Conservation (phyloP, 2,113 vertebrate species). For the Cephalopholis sonnerati region DNA sequence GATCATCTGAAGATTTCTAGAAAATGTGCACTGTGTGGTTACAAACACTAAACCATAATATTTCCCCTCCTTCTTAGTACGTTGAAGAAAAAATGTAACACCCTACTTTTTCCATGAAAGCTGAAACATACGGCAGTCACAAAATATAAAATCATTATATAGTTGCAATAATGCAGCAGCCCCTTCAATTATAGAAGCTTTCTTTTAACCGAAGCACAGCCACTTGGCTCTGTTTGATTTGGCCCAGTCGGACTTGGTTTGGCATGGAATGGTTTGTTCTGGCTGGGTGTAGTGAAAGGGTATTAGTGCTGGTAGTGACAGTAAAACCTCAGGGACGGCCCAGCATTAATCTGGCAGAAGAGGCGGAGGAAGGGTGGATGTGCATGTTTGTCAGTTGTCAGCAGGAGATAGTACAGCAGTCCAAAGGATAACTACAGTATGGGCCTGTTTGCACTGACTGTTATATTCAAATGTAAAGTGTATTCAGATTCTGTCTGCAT, state of each 20-base stretch:
- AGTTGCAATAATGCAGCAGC: slow-evolving; percentile 16
- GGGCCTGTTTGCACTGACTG: slow-evolving; percentile 17
- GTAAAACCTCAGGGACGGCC: slow-evolving; percentile 67
- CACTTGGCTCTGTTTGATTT: slow-evolving; percentile 63
- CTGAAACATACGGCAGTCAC: not conserved
- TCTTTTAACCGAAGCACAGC: slow-evolving; percentile 35
- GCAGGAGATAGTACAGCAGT: slow-evolving; percentile 37
- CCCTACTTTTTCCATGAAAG: slow-evolving; percentile 18
- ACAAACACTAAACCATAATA: slow-evolving; percentile 8
- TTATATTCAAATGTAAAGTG: not conserved
- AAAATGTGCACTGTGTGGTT: slow-evolving; percentile 20
- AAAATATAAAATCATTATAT: slow-evolving; percentile 15
- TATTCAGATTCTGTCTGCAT: not conserved
- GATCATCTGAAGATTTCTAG: slow-evolving; percentile 62
- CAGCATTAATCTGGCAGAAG: slow-evolving; percentile 66
- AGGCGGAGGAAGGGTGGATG: slow-evolving; percentile 58
- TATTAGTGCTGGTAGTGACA: slow-evolving; percentile 68
- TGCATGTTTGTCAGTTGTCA: slow-evolving; percentile 42
- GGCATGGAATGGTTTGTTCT: slow-evolving; percentile 67
- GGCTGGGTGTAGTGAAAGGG: slow-evolving; percentile 58
- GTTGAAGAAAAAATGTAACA: slow-evolving; percentile 17
- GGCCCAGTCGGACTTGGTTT: slow-evolving; percentile 55
- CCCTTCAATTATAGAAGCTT: slow-evolving; percentile 34
- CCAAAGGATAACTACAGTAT: slow-evolving; percentile 14
- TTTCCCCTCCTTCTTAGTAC: slow-evolving; percentile 7